Conservation (phyloP, 2,888 invertebrate genomes). For the Mesorhabditis spiculigera region DNA sequence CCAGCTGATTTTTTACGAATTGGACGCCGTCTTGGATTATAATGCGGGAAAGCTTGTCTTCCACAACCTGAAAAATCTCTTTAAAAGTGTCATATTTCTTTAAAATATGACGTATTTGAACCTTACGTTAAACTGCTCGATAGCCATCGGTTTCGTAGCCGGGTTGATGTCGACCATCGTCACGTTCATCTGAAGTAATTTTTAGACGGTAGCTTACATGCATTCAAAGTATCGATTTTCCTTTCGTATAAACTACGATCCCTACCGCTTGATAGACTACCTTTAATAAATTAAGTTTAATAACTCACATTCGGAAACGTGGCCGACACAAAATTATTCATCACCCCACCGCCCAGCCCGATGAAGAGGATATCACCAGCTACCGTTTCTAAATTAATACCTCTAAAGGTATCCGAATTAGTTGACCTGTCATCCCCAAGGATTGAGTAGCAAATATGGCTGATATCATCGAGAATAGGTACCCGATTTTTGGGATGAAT, state of each 20-base stretch:
- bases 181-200: background rate
- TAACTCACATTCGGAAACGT: background rate
- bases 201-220: background rate
- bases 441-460: background rate
- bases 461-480: background rate
- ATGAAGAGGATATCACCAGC: slow-evolving; percentile 4
- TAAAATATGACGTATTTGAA: too few relatives aligned
- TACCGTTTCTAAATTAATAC: background rate
- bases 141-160: background rate
- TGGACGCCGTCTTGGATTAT: background rate
- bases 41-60: background rate
- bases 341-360: background rate
- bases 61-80: background rate
- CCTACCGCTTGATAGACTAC: background rate
- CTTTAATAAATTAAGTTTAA: too few relatives aligned
- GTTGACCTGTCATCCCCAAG: background rate
- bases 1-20: background rate
- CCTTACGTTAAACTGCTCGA: background rate
- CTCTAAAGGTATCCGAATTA: background rate
- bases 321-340: background rate
- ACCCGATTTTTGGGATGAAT: background rate
- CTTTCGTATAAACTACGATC: too few relatives aligned
- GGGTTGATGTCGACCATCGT: slow-evolving; percentile 6
- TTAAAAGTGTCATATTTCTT: too few relatives aligned
- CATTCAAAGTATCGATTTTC: background rate